phyloP scores from a whole-genome alignment of 2,797 vertebrate species.

The Menidia menidia region DNA sequence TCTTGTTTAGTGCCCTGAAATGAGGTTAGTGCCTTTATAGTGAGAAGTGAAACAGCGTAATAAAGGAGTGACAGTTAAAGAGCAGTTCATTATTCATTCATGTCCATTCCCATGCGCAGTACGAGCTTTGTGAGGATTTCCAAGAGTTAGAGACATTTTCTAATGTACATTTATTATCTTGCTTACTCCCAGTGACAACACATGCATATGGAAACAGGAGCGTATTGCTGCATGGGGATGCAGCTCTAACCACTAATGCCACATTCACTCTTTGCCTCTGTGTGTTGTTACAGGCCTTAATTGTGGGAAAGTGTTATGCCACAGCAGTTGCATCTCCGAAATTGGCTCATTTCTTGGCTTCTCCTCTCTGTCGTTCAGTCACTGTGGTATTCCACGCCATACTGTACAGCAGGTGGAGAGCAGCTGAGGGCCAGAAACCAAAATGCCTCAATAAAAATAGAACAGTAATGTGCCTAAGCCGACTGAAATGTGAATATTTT shows the following conservation, averaged over 20 bases:
- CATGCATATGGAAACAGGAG: slow-evolving; percentile 34
- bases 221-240: slow-evolving; percentile 61
- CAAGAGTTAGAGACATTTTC: slow-evolving; percentile 49
- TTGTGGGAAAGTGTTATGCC: slow-evolving; percentile 62
- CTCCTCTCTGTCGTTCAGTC: slow-evolving; percentile 40
- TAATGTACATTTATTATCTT: slow-evolving; percentile 40
- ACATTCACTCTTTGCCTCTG: slow-evolving; percentile 58
- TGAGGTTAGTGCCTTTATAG: slow-evolving; percentile 20
- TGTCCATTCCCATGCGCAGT: slow-evolving; percentile 24
- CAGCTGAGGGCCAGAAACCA: slow-evolving; percentile 40
- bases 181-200: slow-evolving; percentile 42
- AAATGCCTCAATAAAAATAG: slow-evolving; percentile 24
- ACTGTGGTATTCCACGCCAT: slow-evolving; percentile 40
- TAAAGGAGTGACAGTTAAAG: slow-evolving; percentile 60
- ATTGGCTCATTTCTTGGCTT: slow-evolving; percentile 69
- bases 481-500: not conserved
- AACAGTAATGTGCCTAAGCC: slow-evolving; percentile 6
- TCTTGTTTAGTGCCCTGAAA: too few relatives aligned
- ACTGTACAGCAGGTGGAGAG: slow-evolving; percentile 37
- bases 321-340: slow-evolving; percentile 66
- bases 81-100: slow-evolving; percentile 60
- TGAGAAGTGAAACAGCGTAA: slow-evolving; percentile 31
- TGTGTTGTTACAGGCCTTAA: slow-evolving; percentile 67
- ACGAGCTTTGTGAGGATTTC: slow-evolving; percentile 42
- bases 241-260: slow-evolving; percentile 65